Evolutionary conservation across 2,888 invertebrate species (phyloP), one percentile per base, ranked within the genome.

Genomic region (Microctonus brassicae): DNA sequence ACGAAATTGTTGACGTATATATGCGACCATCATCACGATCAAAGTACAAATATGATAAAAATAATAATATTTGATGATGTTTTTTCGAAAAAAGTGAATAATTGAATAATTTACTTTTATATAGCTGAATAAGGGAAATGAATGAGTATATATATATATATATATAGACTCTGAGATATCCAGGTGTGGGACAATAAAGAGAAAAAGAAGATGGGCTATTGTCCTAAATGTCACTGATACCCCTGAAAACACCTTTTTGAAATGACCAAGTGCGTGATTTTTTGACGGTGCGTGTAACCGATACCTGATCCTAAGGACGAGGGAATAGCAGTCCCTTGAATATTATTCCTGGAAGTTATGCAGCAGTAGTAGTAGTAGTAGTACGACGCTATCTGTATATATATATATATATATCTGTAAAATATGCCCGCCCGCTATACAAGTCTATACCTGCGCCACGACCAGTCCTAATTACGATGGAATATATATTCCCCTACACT

Each of bases 191-290:
- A 20, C 7, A 17, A n/a, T 17, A 7, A 6, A 17, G 47, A 47
- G 3, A 47, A 1, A 42, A 29, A 5, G 84, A 78, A 66, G 64
- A 61, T 70, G 67, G 72, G 36, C 71, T 20, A 81, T 80, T 81
- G 81, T 82, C 70, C 75, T 71, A 73, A 67, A 77, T 83, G 83
- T 80, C 81, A 84, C 79, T 77, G 82, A 80, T 83, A 84, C 78
- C 78, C 81, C 77, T 47, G 6, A 36, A 1, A 81, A 84, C 78
- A 76, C 78, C 76, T 77, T 68, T 20, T 47, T 4, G 47, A n/a
- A n/a, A n/a, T n/a, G n/a, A n/a, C n/a, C n/a, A n/a, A 36, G 77
- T 39, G 58, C 65, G 66, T 71, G 75, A 82, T 82, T 47, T 47
- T 83, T 81, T 81, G 78, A 78, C 42, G 63, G 58, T 80, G 47